phyloP scores from a whole-genome alignment of 2,888 invertebrate genomes.

The Dexiosoma caninum region DNA sequence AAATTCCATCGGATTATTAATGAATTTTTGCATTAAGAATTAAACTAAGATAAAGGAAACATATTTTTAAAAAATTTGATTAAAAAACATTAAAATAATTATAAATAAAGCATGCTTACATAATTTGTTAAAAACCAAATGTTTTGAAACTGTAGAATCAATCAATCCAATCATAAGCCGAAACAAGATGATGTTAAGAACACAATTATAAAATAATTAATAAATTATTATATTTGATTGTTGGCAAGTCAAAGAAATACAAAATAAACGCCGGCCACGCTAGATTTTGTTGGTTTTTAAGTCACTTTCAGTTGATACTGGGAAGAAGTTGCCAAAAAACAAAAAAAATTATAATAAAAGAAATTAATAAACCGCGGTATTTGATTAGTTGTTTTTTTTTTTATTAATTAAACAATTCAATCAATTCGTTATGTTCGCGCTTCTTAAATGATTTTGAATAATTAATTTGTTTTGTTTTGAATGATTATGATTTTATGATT shows the following conservation, averaged over 20 bases:
- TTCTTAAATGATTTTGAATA: slow-evolving; percentile 1
- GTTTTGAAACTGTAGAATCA: slow-evolving; percentile 62
- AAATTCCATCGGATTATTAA: too few species aligned
- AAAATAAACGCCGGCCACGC: slow-evolving; percentile 72
- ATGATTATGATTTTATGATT: slow-evolving; percentile 43
- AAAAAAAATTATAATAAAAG: too few species aligned
- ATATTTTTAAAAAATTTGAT: slow-evolving; percentile 12
- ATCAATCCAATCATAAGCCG: slow-evolving; percentile 63
- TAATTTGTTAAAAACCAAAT: slow-evolving; percentile 74
- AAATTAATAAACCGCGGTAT: not conserved
- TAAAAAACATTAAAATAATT: slow-evolving; percentile 51
- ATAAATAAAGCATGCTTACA: slow-evolving; percentile 75
- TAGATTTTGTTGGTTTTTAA: slow-evolving; percentile 16
- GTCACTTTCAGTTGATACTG: slow-evolving; percentile 33
- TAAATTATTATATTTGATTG: slow-evolving; percentile 45
- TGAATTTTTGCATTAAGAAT: slow-evolving; percentile 17
- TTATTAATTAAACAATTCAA: not conserved
- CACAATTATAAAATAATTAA: slow-evolving; percentile 57
- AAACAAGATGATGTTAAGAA: slow-evolving; percentile 62
- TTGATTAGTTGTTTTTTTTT: not conserved
- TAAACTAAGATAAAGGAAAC: slow-evolving; percentile 12
- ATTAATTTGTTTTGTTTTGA: slow-evolving; percentile 32
- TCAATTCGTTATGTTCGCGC: not conserved
- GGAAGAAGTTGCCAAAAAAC: slow-evolving; percentile 37
- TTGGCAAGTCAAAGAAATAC: slow-evolving; percentile 70